Base-by-base conservation (phyloP, 2,113 vertebrate genomes). In the Colinus virginianus region DNA sequence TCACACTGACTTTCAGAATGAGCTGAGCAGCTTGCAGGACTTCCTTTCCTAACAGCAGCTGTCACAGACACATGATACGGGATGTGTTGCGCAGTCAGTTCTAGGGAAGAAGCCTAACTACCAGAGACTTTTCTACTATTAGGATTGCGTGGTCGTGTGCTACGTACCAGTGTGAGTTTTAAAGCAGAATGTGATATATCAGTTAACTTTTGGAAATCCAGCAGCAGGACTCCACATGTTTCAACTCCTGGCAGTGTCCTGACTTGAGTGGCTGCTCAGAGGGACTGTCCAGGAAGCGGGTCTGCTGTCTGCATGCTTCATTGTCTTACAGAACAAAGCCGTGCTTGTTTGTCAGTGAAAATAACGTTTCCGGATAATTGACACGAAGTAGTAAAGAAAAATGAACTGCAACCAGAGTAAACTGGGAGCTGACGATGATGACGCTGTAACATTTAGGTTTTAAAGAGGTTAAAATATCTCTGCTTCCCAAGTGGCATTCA, bases 11-110 rank as follows among this genome's bases (percentile, higher is more conserved):
- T 94, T 96, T 91, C 90, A 90, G 88, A 86, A 90, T 90, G 76
- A 94, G 75, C 15, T 66, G 34, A 78, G 85, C 82, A 85, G 88
- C 92, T 95, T 95, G 90, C 18, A 34, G 56, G 88, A 90, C 90
- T 95, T 96, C 88, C 93, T 93, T 93, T 93, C 79, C 48, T 85
- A 85, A 46, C 43, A 86, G 61, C 88, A 80, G 82, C 90, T 94
- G 90, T 91, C 82, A 80, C 74, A 72, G 82, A 91, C 90, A 88
- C 79, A 85, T 74, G 82, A 83, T 83, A 74, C 76, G 91, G 87
- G 90, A 88, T 77, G 84, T 92, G 69, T 85, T 96, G 92, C 88
- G 42, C 72, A 74, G 58, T 70, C 17, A 67, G 78, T 94, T 95
- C 72, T 75, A 71, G 93, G 88, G 88, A 91, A 91, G 63, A 90